Conservation (phyloP, 37 sponge, comb jelly and placozoan species). For the Ephydatia muelleri region DNA sequence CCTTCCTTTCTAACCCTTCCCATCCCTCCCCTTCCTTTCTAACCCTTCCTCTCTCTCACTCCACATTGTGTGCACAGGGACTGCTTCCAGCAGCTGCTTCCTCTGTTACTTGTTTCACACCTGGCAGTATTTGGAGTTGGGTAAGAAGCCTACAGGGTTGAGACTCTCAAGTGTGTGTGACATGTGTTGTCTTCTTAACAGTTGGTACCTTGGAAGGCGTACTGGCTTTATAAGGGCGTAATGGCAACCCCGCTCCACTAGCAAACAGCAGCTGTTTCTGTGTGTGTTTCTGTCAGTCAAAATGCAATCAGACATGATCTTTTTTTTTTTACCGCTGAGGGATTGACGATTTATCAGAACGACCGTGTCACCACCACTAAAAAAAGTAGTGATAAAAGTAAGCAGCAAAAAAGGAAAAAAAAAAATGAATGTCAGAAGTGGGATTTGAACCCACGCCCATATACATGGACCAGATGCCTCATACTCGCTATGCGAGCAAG, state of each 20-base stretch:
- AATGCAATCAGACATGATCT: too few species aligned
- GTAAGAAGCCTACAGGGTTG: conserved; percentile 14
- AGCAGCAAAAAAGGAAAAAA: conserved; percentile 31
- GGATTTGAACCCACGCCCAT: conserved; percentile 99
- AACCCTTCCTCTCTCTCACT: background rate
- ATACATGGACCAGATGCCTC: conserved; percentile 99
- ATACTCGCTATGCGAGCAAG: conserved; percentile 66
- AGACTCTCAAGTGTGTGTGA: background rate
- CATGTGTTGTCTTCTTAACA: background rate
- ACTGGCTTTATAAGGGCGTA: background rate
- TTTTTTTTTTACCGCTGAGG: too few species aligned
- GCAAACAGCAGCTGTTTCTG: background rate
- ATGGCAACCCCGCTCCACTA: background rate
- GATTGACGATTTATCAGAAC: too few species aligned
- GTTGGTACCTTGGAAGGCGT: conserved; percentile 1
- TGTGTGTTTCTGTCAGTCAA: background rate
- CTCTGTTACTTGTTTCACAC: conserved; percentile 58
- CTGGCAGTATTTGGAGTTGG: conserved; percentile 67
- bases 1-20: background rate
- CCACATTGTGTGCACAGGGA: background rate
- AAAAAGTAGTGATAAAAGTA: background rate
- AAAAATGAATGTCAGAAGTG: conserved; percentile 96
- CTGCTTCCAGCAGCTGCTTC: conserved; percentile 23
- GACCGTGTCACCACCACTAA: too few species aligned
- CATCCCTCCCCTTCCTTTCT: background rate